A percentile compares a stretch with the other conserved stretches of the same genome.
These are phyloP conservation scores for Portunus trituberculatus DNA, from an alignment of 1,140 invertebrate genomes.

Conservation along the genomic window DNA sequence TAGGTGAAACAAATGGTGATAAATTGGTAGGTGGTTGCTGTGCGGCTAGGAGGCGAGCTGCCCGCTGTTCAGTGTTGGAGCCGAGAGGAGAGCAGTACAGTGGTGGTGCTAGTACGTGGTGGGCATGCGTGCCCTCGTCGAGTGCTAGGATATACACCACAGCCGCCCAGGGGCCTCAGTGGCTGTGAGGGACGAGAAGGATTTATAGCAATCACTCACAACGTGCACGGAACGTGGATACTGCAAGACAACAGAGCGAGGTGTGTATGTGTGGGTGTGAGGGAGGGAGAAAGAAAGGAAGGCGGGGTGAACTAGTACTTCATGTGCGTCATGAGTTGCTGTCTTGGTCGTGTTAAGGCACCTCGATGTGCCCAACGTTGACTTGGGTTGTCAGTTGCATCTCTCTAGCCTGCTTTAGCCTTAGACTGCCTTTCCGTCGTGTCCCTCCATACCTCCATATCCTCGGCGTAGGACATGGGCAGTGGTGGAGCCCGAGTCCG, in stretches of 20 bases:
- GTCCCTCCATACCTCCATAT: too few relatives aligned
- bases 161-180: neutral
- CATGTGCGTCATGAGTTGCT: slow-evolving; percentile 18
- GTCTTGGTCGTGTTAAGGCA: neutral
- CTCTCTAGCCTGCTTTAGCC: neutral
- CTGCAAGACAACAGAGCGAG: neutral
- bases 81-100: slow-evolving; percentile 26
- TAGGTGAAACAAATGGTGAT: neutral
- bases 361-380: neutral
- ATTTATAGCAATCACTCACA: neutral
- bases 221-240: neutral
- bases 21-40: neutral
- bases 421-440: neutral
- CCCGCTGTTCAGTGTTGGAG: neutral
- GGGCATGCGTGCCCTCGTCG: slow-evolving; percentile 13
- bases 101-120: slow-evolving; percentile 37
- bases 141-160: slow-evolving; percentile 42
- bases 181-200: neutral
- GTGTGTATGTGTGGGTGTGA: neutral
- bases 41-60: neutral
- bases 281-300: neutral
- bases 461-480: neutral
- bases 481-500: neutral
- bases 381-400: neutral
- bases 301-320: neutral